These are phyloP conservation scores for Semnornis frantzii DNA, from an alignment of 2,113 vertebrate species.

Conservation along the genomic window DNA sequence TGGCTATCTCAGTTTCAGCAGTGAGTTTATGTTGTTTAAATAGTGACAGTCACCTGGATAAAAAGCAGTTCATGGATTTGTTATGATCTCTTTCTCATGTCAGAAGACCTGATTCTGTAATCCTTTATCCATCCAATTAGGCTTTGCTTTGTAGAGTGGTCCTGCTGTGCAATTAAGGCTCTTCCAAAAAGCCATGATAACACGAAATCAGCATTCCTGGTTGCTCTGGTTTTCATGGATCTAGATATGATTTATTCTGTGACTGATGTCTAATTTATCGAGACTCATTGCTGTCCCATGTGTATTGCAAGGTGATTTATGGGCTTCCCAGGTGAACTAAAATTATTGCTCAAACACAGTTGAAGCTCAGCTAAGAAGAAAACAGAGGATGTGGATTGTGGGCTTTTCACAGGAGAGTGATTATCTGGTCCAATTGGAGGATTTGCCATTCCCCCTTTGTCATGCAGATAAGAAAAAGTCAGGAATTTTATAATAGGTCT, in stretches of 20 bases:
- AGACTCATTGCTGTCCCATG: background rate
- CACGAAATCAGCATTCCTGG: background rate
- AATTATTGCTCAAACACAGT: slow-evolving; percentile 88
- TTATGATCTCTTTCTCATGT: background rate
- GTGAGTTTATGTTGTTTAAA: background rate
- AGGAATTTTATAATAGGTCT: slow-evolving; percentile 75
- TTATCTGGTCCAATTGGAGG: slow-evolving; percentile 88
- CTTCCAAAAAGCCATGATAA: background rate
- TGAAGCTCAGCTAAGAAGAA: slow-evolving; percentile 75
- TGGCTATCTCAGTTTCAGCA: background rate
- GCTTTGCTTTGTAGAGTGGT: background rate
- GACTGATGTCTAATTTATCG: background rate
- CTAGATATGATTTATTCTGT: background rate
- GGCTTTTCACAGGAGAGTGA: slow-evolving; percentile 89
- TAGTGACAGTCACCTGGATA: background rate
- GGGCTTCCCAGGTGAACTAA: slow-evolving; percentile 78
- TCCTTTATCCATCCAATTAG: background rate
- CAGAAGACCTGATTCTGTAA: background rate
- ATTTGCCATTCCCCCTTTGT: slow-evolving; percentile 86
- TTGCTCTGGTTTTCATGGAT: background rate
- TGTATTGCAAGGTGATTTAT: slow-evolving; percentile 69
- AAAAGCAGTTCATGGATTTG: background rate
- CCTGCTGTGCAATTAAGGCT: background rate
- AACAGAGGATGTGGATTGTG: slow-evolving; percentile 87
- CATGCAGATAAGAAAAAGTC: slow-evolving; percentile 89